phyloP scores from a whole-genome alignment of 1,140 invertebrate genomes.

The Sarcophaga bullata region DNA sequence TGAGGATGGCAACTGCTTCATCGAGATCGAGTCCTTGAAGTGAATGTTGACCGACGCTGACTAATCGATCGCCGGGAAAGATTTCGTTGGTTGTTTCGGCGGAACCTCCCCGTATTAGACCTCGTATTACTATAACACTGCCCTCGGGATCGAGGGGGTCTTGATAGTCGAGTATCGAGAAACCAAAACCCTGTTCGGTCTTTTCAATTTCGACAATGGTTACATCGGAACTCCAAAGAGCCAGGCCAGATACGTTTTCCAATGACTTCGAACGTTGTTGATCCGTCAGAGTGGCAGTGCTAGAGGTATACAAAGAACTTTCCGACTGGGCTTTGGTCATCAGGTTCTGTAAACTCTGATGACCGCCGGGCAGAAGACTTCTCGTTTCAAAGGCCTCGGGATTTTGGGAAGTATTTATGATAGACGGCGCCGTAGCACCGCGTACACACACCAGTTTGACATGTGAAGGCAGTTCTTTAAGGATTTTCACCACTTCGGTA shows the following conservation, averaged over 20 bases:
- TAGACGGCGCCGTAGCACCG: conserved; percentile 70
- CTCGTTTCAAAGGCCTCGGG: conserved; percentile 80
- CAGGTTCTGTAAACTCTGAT: conserved; percentile 74
- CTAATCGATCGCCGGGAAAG: conserved; percentile 89
- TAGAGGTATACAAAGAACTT: conserved; percentile 81
- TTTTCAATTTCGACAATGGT: conserved; percentile 88
- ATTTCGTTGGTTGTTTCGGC: conserved; percentile 88
- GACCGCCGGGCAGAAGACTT: conserved; percentile 80
- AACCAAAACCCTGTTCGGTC: conserved; percentile 90
- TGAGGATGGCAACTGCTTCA: conserved; percentile 88
- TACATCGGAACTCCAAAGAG: conserved; percentile 91
- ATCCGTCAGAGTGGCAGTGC: conserved; percentile 73
- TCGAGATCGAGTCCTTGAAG: conserved; percentile 90
- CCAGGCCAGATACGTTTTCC: conserved; percentile 89
- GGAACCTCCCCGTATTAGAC: conserved; percentile 90
- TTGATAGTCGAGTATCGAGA: conserved; percentile 94
- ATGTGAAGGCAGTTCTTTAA: conserved; percentile 86
- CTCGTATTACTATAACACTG: conserved; percentile 93
- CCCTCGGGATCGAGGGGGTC: conserved; percentile 88
- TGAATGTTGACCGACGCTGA: conserved; percentile 87
- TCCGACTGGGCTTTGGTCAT: conserved; percentile 90
- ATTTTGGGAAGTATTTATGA: conserved; percentile 81
- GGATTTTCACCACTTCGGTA: conserved; percentile 87
- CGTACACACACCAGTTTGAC: conserved; percentile 85
- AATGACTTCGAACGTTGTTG: conserved; percentile 81